Base-by-base conservation (phyloP, 1,140 invertebrate species). In the Drosophila insularis region DNA sequence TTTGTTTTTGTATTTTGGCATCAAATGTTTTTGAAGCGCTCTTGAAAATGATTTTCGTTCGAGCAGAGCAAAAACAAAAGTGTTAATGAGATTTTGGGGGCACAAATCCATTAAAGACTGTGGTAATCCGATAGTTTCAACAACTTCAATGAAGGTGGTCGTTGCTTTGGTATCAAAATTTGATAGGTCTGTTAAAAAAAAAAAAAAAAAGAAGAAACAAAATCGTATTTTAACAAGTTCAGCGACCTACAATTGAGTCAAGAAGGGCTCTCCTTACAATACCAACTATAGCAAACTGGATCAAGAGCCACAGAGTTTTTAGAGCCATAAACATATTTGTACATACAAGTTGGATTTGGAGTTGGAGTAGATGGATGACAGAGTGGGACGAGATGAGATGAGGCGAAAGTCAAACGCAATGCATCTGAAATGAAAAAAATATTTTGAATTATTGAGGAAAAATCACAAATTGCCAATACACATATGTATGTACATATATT, bases 361-460 rank as follows among this genome's bases (percentile, higher is more conserved):
- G 27, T 27, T 27, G 27, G 27, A 27, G 27, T 27, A 35, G 32
- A 35, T 35, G 32, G 31, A 35, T 35, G 32, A 35, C 7, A 35
- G 32, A 35, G 32, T 35, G 32, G 32, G 7, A 11, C 8, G 32
- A 35, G 32, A 11, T 2, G 35, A 37, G 35, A 13, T 0, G 35
- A 62, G 73, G 73, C 73, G 73, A 75, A 75, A 75, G 73, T 75
- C 74, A 75, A 75, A 75, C 58, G 59, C 32, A 10, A 56, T n/a
- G 43, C 35, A 37, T 37, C 35, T 37, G 1, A 37, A 37, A 37
- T 37, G 35, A 37, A 37, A 23, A 31, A 78, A 69, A 80, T 80
- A 65, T 72, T 80, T 80, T 67, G 56, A 80, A 80, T 80, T 68
- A 80, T 80, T 80, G 78, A 76, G 72, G 78, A 80, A 80, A 80